Percentiles rank a stretch among this genome's conserved stretches.
Conservation (phyloP, 2,113 vertebrate species). For the Geothlypis trichas region DNA sequence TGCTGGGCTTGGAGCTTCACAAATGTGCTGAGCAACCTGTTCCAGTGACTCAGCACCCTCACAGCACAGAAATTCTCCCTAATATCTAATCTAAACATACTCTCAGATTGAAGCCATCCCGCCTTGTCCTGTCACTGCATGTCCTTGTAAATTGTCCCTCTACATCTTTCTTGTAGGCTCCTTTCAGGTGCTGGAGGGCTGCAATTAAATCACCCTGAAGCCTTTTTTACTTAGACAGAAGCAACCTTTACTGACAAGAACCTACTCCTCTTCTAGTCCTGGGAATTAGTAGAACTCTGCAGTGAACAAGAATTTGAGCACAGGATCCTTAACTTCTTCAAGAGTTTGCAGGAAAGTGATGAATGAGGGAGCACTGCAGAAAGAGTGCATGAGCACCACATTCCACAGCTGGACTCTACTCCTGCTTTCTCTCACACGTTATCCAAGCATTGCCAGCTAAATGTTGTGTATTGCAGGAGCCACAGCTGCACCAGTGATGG, state of each 20-base stretch:
- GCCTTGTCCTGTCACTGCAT: neutral
- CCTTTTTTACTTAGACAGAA: neutral
- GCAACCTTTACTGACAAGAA: neutral
- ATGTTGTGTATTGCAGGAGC: neutral
- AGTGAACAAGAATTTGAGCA: neutral
- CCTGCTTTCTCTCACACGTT: neutral
- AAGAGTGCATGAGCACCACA: neutral
- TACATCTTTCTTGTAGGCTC: neutral
- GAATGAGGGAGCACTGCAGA: neutral
- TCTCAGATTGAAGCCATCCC: neutral
- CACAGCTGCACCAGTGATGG: neutral
- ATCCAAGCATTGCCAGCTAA: neutral
- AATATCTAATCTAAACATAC: neutral
- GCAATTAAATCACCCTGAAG: neutral
- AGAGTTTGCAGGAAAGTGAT: neutral
- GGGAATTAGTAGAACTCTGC: neutral
- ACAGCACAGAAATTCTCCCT: neutral
- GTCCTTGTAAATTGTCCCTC: neutral
- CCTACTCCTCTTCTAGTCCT: neutral
- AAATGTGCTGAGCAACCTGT: neutral
- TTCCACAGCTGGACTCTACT: neutral
- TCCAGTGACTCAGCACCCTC: neutral
- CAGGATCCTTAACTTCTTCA: neutral
- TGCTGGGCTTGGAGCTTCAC: neutral
- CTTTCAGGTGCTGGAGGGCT: neutral